Evolutionary conservation across 2,888 invertebrate species (phyloP), one percentile per base, ranked within the genome.

Genomic region (Ornithoptera priamus): DNA sequence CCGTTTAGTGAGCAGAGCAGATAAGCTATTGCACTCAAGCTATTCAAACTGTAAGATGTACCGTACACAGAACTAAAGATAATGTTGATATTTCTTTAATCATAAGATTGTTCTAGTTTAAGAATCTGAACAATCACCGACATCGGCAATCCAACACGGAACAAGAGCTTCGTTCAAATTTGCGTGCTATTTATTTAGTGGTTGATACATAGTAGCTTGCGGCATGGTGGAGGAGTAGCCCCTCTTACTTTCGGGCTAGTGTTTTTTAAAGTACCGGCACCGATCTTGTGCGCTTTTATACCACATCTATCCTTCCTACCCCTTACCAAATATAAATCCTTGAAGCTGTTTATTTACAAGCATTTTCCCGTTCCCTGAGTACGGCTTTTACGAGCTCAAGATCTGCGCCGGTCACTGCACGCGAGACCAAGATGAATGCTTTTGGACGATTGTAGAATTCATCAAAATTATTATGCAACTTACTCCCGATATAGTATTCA

Each of bases 161-260:
- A 64, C 70, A 64, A 17, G 60, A 60, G 24, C 56, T 67, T 46
- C 59, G 60, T 67, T 60, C 20, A 50, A 59, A 70, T 65, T 60
- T 70, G 75, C 76, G 77, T 77, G 77, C 73, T 77, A 76, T 78
- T 76, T 80, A 81, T 76, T 80, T 80, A 78, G 76, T 79, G 78
- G 77, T 70, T 68, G 24, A 62, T 75, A 73, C 39, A 67, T 87
- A 87, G 85, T 74, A 78, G 90, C 90, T 92, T 90, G 88, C 82
- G 86, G 91, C 90, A 91, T 91, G 92, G 88, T 90, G 88, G 80
- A 85, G 88, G 88, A 76, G 68, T 66, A 67, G 71, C 67, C 63
- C 46, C 63, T 67, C 61, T 66, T 70, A 70, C 39, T 56, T 56
- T 63, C 62, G 71, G 69, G 70, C 60, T 58, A 36, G 66, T 74